Conservation (phyloP, 2,797 vertebrate genomes). For the Sphenodon punctatus region DNA sequence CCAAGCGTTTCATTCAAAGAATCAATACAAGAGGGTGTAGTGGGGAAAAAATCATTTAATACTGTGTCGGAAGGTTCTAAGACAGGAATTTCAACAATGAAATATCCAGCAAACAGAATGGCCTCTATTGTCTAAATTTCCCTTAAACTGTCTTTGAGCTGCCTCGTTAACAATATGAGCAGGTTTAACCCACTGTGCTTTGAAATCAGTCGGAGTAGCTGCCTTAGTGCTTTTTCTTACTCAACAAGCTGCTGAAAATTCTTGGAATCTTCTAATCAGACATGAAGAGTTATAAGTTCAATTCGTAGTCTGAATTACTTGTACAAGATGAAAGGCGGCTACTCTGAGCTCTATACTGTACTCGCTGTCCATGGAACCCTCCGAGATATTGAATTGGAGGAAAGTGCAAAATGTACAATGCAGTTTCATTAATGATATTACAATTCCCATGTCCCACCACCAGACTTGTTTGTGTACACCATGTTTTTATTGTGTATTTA, state of each 20-base stretch:
- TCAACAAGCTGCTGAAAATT: background rate
- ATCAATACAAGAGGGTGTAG: background rate
- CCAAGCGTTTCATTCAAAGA: background rate
- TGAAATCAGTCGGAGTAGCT: constrained; percentile 44
- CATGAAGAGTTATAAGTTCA: constrained; percentile 11
- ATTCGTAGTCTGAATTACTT: constrained; percentile 20
- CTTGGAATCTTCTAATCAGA: background rate
- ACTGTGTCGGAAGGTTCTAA: background rate
- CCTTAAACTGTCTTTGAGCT: constrained; percentile 22
- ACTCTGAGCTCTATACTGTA: background rate
- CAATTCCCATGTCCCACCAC: background rate
- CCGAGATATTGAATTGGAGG: background rate
- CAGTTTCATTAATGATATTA: background rate
- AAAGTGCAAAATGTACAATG: background rate
- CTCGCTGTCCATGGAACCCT: background rate
- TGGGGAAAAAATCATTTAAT: background rate
- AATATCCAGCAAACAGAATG: background rate
- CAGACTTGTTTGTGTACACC: rapidly evolving
- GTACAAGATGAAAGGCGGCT: background rate
- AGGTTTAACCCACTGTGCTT: constrained; percentile 42
- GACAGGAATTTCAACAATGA: background rate
- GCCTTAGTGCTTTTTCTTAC: background rate
- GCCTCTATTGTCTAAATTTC: constrained; percentile 11
- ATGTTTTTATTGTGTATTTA: background rate
- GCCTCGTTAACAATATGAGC: constrained; percentile 1